Conservation (phyloP, 2,888 invertebrate species). For the Sinhomidia bicolor region DNA sequence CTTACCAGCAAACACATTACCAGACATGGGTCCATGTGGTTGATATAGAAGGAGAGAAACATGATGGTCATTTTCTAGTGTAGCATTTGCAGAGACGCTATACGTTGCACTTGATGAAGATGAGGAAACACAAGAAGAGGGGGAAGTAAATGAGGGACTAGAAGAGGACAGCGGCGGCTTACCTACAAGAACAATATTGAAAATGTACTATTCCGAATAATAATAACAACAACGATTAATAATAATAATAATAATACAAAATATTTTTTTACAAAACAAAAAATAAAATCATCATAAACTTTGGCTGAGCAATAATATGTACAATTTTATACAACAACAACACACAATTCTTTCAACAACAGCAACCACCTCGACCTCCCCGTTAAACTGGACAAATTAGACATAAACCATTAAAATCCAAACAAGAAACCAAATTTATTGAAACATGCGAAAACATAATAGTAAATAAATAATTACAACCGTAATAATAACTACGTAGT, state of each 20-base stretch:
- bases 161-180: conserved; percentile 73
- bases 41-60: conserved; percentile 71
- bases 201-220: conserved; percentile 42
- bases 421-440: no score
- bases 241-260: conserved; percentile 14
- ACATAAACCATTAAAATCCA: no score
- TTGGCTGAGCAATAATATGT: not conserved
- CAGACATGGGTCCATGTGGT: conserved; percentile 75
- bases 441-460: no score
- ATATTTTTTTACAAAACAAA: not conserved
- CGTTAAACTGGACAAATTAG: no score
- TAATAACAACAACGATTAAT: not conserved
- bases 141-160: conserved; percentile 71
- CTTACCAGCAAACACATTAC: conserved; percentile 74
- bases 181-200: conserved; percentile 68
- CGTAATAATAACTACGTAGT: no score
- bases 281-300: conserved; percentile 9
- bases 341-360: no score
- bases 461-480: no score
- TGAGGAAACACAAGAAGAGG: conserved; percentile 73
- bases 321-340: not conserved
- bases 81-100: conserved; percentile 62
- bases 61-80: conserved; percentile 68
- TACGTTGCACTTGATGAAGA: conserved; percentile 68
- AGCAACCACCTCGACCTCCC: no score